These are phyloP conservation scores for Cosmia trapezina DNA, from an alignment of 2,888 invertebrate species.

Conservation along the genomic window DNA sequence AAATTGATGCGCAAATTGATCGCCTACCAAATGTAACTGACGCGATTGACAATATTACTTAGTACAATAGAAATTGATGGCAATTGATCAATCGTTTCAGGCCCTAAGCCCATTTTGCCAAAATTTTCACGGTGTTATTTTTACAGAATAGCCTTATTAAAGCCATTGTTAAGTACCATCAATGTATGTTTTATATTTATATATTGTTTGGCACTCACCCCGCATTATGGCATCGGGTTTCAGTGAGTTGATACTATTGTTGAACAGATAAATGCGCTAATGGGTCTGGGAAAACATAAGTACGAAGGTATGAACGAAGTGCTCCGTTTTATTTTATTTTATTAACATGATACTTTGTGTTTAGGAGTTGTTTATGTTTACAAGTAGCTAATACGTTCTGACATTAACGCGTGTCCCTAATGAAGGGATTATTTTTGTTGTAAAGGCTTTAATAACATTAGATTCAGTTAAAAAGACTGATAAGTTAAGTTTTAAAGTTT, in stretches of 20 bases:
- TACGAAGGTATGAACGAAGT: neutral
- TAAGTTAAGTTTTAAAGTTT: neutral
- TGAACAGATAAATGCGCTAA: conserved; percentile 19
- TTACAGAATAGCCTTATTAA: neutral
- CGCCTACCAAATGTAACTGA: too few relatives aligned
- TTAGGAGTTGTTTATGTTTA: neutral
- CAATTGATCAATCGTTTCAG: too few relatives aligned
- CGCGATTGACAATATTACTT: too few relatives aligned
- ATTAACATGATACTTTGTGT: conserved; percentile 24
- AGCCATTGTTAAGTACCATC: neutral
- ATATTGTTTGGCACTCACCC: conserved; percentile 12
- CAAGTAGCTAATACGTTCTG: neutral
- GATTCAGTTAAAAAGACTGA: neutral
- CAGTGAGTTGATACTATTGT: conserved; percentile 25
- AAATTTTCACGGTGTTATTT: too few relatives aligned
- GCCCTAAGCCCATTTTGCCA: too few relatives aligned
- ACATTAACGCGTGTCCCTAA: neutral
- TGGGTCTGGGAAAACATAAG: conserved; percentile 14
- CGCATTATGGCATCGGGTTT: conserved; percentile 53
- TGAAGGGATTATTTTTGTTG: neutral
- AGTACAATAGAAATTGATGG: too few relatives aligned
- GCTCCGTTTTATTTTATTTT: conserved; percentile 23
- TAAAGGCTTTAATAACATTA: neutral
- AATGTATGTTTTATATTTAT: conserved; percentile 21
- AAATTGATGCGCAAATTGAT: too few relatives aligned